Base-by-base conservation (phyloP, 2,113 vertebrate species). In the Leptodactylus fuscus region DNA sequence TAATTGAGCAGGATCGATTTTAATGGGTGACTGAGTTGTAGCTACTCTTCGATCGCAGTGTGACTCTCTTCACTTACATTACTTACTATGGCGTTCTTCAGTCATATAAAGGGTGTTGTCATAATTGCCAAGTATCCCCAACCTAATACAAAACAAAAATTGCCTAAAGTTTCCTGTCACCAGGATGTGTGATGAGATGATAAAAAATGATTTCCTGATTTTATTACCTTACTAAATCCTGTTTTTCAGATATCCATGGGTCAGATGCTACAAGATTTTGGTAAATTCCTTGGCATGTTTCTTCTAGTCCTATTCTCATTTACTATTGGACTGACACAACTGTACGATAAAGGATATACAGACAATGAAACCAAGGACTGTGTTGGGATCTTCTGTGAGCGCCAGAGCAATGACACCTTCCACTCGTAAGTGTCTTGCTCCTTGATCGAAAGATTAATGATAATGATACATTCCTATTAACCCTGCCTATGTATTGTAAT, bases 211-310 rank as follows among this genome's bases (percentile, higher is more conserved):
- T 20, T 51, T n/a, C 22, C 7, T 55, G 51, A 55, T n/a, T 55
- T n/a, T 55, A 20, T 51, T 51, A 46, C 36, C 8, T 85, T 69
- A 46, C 75, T 65, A 62, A 62, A n/a, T n/a, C n/a, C n/a, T 51
- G 1, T 81, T 44, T 71, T 83, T 82, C 91, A 99, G 98, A 99
- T 99, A 92, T 99, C 98, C 48, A 99, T 99, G 97, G 98, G 98
- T 62, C 97, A 99, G 92, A 99, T 99, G 98, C 93, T 99, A 85
- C 97, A 98, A 91, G 98, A 99, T 91, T 99, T 99, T 89, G 98
- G 97, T 55, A 99, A 98, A 91, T 99, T 99, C 89, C 91, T 99
- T 87, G 98, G 98, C 81, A 97, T 99, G 93, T 99, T 99, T 89
- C 95, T 99, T 87, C 95, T 99, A 79, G 98, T 99, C 75, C 92